Evolutionary conservation across 2,888 invertebrate genomes (phyloP).

Genomic region (Lochmaea capreae): DNA sequence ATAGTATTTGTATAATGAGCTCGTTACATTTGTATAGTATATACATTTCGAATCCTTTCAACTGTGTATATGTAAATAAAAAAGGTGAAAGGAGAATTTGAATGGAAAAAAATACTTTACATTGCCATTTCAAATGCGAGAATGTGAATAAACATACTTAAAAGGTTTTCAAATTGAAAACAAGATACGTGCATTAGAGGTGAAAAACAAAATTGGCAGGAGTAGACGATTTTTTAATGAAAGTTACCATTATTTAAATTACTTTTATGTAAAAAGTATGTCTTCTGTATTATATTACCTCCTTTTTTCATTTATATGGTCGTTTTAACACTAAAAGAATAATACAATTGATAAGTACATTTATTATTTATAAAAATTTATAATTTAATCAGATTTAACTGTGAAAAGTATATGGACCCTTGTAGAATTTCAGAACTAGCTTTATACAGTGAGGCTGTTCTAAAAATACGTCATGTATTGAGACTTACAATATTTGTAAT

Average conservation of each 20-base stretch:
- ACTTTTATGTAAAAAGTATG: slow-evolving; percentile 14
- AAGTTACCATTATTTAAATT: slow-evolving; percentile 5
- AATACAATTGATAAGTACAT: no score
- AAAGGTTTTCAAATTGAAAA: slow-evolving; percentile 32
- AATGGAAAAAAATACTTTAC: slow-evolving; percentile 37
- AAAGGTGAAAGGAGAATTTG: slow-evolving; percentile 28
- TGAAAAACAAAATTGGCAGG: slow-evolving; percentile 19
- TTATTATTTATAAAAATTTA: no score
- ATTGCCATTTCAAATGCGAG: slow-evolving; percentile 29
- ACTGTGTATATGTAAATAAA: slow-evolving; percentile 33
- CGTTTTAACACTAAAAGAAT: no score
- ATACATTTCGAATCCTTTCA: slow-evolving; percentile 34
- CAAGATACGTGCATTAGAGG: slow-evolving; percentile 32
- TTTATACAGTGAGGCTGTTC: no score
- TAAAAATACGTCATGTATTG: no score
- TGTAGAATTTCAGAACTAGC: no score
- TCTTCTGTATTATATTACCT: background rate
- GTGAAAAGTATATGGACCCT: no score
- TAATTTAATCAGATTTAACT: no score
- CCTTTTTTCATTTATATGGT: no score
- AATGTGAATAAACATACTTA: slow-evolving; percentile 34
- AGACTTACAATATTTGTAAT: no score
- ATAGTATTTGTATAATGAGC: slow-evolving; percentile 33
- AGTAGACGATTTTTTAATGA: background rate
- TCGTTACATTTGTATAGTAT: slow-evolving; percentile 30